Percentiles rank a stretch among this genome's conserved stretches.
These are phyloP conservation scores for Pterocles orientalis DNA, from an alignment of 2,113 vertebrate species.

Conservation along the genomic window DNA sequence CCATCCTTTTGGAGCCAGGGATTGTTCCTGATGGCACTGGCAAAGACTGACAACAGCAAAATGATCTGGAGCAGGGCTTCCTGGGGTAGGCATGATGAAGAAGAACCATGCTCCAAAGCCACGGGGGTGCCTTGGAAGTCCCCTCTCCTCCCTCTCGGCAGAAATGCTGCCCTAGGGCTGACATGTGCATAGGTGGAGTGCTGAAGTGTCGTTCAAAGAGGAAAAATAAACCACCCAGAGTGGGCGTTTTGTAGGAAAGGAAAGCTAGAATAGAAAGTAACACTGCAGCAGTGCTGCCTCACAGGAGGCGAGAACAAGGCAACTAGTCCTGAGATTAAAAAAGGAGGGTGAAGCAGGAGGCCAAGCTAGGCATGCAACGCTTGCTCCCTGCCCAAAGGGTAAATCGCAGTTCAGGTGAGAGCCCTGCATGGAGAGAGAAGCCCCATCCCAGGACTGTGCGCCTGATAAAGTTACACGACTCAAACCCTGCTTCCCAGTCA, in stretches of 20 bases:
- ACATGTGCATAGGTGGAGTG: not conserved
- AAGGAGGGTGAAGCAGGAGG: not conserved
- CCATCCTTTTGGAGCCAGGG: not conserved
- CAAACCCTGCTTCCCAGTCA: not conserved
- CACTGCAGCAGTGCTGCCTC: not conserved
- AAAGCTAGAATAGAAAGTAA: not conserved
- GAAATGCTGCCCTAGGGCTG: not conserved
- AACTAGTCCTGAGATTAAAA: not conserved
- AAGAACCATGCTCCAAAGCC: not conserved
- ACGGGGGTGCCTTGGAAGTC: not conserved
- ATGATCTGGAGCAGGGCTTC: fast-evolving
- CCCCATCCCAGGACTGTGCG: not conserved
- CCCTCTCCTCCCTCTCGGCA: not conserved
- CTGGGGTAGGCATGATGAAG: not conserved
- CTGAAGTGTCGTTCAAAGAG: not conserved
- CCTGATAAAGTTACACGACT: not conserved
- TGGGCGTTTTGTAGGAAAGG: not conserved
- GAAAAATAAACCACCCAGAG: not conserved
- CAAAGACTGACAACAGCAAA: not conserved
- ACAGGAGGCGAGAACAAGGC: not conserved
- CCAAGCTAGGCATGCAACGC: not conserved
- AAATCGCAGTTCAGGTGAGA: fast-evolving
- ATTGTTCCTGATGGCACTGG: fast-evolving
- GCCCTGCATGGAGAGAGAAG: not conserved
- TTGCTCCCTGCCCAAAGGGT: not conserved